A percentile compares a stretch with the other conserved stretches of the same genome.
These are phyloP conservation scores for Hyaena hyaena DNA, from an alignment of 2,113 vertebrate genomes.

Conservation along the genomic window DNA sequence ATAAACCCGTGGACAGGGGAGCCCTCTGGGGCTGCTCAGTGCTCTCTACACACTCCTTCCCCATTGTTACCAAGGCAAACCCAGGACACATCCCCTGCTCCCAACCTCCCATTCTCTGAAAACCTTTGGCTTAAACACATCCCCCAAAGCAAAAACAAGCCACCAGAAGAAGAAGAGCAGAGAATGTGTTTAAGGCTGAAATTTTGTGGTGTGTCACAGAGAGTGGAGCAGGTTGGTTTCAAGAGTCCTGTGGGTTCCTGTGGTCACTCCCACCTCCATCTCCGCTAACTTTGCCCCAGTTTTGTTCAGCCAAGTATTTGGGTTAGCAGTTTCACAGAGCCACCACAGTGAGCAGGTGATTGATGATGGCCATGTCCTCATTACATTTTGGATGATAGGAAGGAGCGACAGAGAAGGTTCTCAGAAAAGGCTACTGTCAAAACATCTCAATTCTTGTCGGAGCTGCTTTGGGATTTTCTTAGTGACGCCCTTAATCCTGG, in stretches of 20 bases:
- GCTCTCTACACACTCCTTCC: not conserved
- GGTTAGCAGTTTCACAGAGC: not conserved
- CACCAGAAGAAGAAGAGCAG: not conserved
- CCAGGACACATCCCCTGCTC: not conserved
- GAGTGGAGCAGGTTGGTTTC: not conserved
- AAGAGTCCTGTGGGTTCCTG: not conserved
- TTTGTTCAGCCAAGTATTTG: not conserved
- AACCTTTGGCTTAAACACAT: not conserved
- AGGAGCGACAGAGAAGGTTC: not conserved
- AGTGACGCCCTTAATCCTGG: not conserved
- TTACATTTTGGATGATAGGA: not conserved
- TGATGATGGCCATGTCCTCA: not conserved
- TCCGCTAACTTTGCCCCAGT: not conserved
- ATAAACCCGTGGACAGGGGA: fast-evolving
- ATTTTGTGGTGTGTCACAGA: not conserved
- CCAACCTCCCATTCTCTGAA: not conserved
- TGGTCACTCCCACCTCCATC: not conserved
- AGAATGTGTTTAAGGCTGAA: not conserved
- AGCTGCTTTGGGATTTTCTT: not conserved
- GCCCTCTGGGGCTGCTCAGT: not conserved
- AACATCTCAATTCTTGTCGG: not conserved
- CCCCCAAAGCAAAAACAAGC: not conserved
- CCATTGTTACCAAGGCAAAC: not conserved
- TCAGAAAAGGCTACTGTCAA: not conserved
- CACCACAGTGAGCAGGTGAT: not conserved